Percentiles rank a stretch among this genome's conserved stretches.
These are phyloP conservation scores for Decapterus maruadsi DNA, from an alignment of 2,797 vertebrate species.

Conservation along the genomic window DNA sequence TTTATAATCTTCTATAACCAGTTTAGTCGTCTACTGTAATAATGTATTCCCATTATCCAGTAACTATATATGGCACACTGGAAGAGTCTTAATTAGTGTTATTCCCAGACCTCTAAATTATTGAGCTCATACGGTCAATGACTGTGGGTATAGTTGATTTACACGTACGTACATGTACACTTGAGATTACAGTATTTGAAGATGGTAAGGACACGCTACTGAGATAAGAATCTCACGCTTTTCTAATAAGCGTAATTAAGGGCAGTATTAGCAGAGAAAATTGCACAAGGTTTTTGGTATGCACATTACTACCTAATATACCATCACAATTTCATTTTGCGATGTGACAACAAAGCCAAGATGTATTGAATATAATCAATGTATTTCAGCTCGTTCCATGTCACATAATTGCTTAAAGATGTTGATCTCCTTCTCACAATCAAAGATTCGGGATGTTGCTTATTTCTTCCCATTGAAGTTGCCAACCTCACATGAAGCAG, in stretches of 20 bases:
- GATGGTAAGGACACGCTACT: neutral
- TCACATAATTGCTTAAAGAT: too few species aligned
- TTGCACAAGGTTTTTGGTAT: neutral
- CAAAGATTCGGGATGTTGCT: too few species aligned
- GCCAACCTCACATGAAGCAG: too few species aligned
- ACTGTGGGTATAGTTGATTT: conserved; percentile 16
- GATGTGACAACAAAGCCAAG: neutral
- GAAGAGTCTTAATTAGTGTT: conserved; percentile 51
- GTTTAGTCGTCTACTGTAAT: conserved; percentile 12
- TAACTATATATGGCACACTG: conserved; percentile 33
- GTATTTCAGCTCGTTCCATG: too few species aligned
- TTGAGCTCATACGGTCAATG: conserved; percentile 27
- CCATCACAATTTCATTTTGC: neutral
- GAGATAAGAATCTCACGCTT: neutral
- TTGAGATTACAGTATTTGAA: conserved; percentile 8
- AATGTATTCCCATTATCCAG: conserved; percentile 41
- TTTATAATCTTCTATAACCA: conserved; percentile 9
- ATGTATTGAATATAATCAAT: too few species aligned
- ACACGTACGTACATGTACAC: neutral
- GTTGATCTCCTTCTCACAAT: too few species aligned
- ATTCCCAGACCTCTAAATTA: conserved; percentile 52
- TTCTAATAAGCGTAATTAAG: neutral
- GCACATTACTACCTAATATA: neutral
- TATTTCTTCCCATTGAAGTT: too few species aligned
- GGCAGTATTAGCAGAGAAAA: neutral